Base-by-base conservation (phyloP, 2,888 invertebrate genomes). In the Parnassius orleans region DNA sequence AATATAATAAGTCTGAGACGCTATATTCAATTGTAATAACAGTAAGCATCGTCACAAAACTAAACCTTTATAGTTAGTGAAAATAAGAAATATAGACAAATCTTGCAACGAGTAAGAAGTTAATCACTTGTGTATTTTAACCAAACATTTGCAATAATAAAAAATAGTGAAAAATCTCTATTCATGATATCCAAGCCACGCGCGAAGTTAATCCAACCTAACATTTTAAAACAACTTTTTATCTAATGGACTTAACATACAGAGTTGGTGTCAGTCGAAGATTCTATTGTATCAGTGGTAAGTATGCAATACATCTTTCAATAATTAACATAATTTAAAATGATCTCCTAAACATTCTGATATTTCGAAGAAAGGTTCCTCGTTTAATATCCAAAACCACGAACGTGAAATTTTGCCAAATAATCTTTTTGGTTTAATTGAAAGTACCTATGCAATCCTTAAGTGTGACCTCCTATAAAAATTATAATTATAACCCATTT, bases 181-280 rank as follows among this genome's bases (percentile, higher is more conserved):
- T 59, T 54, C 63, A 63, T 63, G 59, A 60, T 63, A 60, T 55
- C 63, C 63, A 63, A 53, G 52, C 51, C 63, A 52, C 47, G 50
- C 41, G 55, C 62, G 66, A 67, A 71, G 64, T 65, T 71, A 69
- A 70, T 73, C 69, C 67, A 72, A 80, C 73, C 72, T 72, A 75
- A 72, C 68, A 64, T 72, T 14, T 48, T 78, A 78, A 79, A 78
- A 77, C 76, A 78, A 75, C 74, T 69, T 79, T 69, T 79, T 78
- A 83, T 77, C 83, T 87, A 86, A 79, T 80, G 79, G 81, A 86
- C 84, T 86, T 80, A 78, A 80, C 80, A 75, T 66, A 74, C 72
- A 78, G 72, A 74, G 81, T 79, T 81, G 83, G 80, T 83, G 84
- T 87, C 86, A 88, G 87, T 89, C 87, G 65, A 14, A 48, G 15